These are phyloP conservation scores for Papilio helenus DNA, from an alignment of 1,140 invertebrate species.

Conservation along the genomic window DNA sequence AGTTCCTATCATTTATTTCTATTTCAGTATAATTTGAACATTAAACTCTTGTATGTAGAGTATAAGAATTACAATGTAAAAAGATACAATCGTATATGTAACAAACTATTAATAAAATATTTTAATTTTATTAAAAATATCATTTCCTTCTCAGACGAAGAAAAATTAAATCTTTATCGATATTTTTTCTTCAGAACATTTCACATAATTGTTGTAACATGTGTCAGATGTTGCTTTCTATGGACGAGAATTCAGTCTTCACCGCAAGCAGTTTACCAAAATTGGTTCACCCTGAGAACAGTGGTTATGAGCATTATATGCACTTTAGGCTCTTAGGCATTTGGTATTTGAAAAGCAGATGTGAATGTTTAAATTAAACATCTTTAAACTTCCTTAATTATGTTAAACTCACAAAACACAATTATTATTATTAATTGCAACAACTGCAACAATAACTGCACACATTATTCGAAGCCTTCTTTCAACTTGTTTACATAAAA, in stretches of 20 bases:
- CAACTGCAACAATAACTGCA: too few species aligned
- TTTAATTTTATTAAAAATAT: too few species aligned
- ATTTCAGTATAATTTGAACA: not conserved
- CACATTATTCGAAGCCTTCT: not conserved
- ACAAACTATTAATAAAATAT: too few species aligned
- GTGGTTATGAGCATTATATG: slow-evolving; percentile 58
- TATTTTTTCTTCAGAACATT: not conserved
- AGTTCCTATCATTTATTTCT: not conserved
- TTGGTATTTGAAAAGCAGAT: slow-evolving; percentile 60
- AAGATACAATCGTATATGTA: too few species aligned
- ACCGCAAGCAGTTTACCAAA: slow-evolving; percentile 44
- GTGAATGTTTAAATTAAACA: slow-evolving; percentile 49
- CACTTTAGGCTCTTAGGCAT: slow-evolving; percentile 53
- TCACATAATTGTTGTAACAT: not conserved
- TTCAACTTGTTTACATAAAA: not conserved
- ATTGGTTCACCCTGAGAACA: slow-evolving; percentile 42
- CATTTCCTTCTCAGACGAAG: too few species aligned
- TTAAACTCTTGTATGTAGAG: too few species aligned
- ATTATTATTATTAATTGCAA: not conserved
- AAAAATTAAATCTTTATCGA: too few species aligned
- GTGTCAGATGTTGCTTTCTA: not conserved
- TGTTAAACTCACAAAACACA: not conserved
- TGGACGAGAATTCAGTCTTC: not conserved
- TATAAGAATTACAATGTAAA: too few species aligned
- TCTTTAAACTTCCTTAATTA: slow-evolving; percentile 11